Base-by-base conservation (phyloP, 2,888 invertebrate genomes). In the Drosophila merina region DNA sequence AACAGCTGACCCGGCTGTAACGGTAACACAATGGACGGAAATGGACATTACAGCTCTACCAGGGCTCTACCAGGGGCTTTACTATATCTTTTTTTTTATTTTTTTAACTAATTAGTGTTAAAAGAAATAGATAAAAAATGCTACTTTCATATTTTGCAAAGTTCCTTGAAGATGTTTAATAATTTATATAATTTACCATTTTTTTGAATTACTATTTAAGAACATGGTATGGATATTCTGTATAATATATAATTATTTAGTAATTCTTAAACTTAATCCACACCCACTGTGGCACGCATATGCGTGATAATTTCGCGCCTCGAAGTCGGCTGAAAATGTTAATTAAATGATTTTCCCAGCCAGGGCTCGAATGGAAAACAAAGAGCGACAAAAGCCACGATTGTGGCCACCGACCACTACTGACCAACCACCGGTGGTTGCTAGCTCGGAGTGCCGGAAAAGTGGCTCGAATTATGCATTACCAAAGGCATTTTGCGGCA, bases 261-360 rank as follows among this genome's bases (percentile, higher is more conserved):
- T 3, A 33, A 33, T 33, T 4, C 10, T 4, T 5, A 36, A 36
- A 12, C 6, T 36, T 36, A 36, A 36, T 36, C 1, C 0, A 54
- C 26, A 20, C 10, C 73, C 73, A 70, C 72, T 31, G 69, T 70
- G 25, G 72, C 60, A 74, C 79, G 83, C 83, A 76, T 86, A 69
- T 83, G 82, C 82, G 88, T 83, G 88, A 83, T 83, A 88, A 82
- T 88, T 83, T 83, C 88, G 88, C 80, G 84, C 86, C 88, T 82
- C 74, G 57, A 70, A 83, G 69, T 81, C 78, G 77, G 44, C 72
- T 60, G 59, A 69, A 69, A 69, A 48, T 84, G 88, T 74, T 88
- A 88, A 84, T 84, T 88, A 88, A 84, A 84, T 84, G 83, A 76
- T 88, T 78, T 84, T 88, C 81, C 78, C 88, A 86, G 86, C 73